A percentile compares a stretch with the other conserved stretches of the same genome.
Evolutionary conservation across 2,888 invertebrate species (phyloP).

Genomic region (Plemyria rubiginata): DNA sequence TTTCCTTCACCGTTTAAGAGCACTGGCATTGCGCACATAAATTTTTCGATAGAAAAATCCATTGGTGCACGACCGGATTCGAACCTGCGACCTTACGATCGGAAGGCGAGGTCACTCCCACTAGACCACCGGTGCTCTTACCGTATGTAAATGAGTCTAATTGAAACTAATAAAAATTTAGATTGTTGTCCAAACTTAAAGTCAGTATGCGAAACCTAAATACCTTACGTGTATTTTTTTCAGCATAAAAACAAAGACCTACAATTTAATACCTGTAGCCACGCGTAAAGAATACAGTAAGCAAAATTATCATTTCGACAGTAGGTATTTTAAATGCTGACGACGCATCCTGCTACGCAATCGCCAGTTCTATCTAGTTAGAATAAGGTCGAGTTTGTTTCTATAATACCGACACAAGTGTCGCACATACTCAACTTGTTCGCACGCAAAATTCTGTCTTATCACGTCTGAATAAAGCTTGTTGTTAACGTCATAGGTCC

Average conservation of each 20-base stretch:
- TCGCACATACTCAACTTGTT: constrained; percentile 13
- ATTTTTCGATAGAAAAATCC: too few relatives aligned
- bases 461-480: constrained; percentile 16
- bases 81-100: too few relatives aligned
- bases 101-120: too few relatives aligned
- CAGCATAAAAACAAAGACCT: not conserved
- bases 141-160: too few relatives aligned
- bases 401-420: constrained; percentile 23
- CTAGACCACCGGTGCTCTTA: too few relatives aligned
- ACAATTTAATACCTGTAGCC: not conserved
- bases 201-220: not conserved
- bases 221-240: not conserved
- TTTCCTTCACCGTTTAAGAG: too few relatives aligned
- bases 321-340: constrained; percentile 21
- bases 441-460: constrained; percentile 21
- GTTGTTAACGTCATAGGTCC: constrained; percentile 29
- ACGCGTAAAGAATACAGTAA: constrained; percentile 18
- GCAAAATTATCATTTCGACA: constrained; percentile 18
- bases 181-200: too few relatives aligned
- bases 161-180: too few relatives aligned
- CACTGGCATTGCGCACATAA: too few relatives aligned
- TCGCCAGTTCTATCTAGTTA: constrained; percentile 12
- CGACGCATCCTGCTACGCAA: constrained; percentile 1
- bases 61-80: too few relatives aligned
- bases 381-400: constrained; percentile 31